Evolutionary conservation across 2,113 vertebrate genomes (phyloP).

Genomic region (Jacana jacana): DNA sequence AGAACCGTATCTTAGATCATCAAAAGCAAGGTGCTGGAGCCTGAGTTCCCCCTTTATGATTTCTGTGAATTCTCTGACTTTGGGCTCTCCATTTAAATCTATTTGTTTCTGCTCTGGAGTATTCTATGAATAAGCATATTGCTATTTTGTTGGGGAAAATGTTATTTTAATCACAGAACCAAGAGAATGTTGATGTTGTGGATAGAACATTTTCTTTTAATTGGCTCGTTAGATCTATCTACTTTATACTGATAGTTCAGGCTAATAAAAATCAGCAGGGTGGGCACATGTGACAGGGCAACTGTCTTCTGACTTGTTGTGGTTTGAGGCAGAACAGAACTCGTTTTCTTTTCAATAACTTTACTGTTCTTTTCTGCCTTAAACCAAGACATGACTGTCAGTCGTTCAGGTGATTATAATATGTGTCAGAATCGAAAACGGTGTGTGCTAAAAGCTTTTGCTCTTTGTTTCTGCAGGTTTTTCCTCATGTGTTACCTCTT

Average conservation of each 20-base stretch:
- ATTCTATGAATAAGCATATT: background rate
- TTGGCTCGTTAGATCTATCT: background rate
- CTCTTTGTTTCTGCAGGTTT: slow-evolving; percentile 80
- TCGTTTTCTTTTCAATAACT: background rate
- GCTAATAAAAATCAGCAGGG: background rate
- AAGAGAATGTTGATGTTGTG: background rate
- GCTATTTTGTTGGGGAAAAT: background rate
- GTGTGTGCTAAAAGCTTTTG: background rate
- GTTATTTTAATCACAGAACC: background rate
- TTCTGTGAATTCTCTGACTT: background rate
- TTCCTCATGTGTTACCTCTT: slow-evolving; percentile 99
- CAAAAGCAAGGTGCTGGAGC: background rate
- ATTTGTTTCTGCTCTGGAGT: background rate
- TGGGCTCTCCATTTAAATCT: background rate
- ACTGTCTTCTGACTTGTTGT: background rate
- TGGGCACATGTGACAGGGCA: background rate
- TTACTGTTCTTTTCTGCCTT: background rate
- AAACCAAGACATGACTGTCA: slow-evolving; percentile 32
- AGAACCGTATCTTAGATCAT: background rate
- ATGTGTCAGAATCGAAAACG: background rate
- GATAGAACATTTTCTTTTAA: background rate
- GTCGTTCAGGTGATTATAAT: slow-evolving; percentile 74
- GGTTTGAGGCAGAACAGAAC: background rate
- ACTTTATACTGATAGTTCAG: background rate
- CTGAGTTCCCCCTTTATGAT: background rate